Evolutionary conservation across 2,113 vertebrate genomes (phyloP), one percentile per base, ranked within the genome.

Genomic region (cat (Felis catus)): DNA sequence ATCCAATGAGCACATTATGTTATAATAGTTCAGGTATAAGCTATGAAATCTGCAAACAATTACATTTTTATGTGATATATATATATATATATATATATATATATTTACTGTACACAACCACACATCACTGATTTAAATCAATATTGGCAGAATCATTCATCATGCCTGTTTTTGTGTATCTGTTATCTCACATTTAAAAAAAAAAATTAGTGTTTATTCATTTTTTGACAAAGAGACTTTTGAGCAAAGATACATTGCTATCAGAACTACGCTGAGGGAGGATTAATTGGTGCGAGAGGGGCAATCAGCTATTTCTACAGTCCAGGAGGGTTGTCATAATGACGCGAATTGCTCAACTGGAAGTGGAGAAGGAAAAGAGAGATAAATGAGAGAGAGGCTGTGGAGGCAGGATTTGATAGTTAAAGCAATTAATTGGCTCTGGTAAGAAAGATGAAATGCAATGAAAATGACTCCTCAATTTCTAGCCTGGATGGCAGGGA

Each of bases 351-450:
- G 91, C 74, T 66, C 71, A 96, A 73, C 16, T 82, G 71, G 33
- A 89, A 76, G 41, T 25, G 53, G 48, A 85, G 89, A 93, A 51
- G n/a, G 53, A 92, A 96, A 86, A 45, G 53, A 89, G 31, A 21
- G 19, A 84, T 89, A 61, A 94, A 85, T 82, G 33, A 41, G 29
- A 71, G 58, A 81, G 88, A 81, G 14, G 41, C 61, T 81, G 16
- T 29, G 81, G 92, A 87, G 70, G 68, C 76, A 66, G 41, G 73
- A 91, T 65, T 65, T 91, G 88, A 91, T 36, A 85, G 41, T 80
- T 86, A 55, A 90, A 94, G 36, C 66, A 89, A 95, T 93, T 95
- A 96, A 97, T 86, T 91, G 58, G 23, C 88, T 95, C 90, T 92
- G 58, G 65, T 18, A 93, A 96, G 91, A 93, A 95, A 84, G 70